These are phyloP conservation scores for Saguinus oedipus DNA, from an alignment of 2,797 vertebrate genomes.

Conservation along the genomic window DNA sequence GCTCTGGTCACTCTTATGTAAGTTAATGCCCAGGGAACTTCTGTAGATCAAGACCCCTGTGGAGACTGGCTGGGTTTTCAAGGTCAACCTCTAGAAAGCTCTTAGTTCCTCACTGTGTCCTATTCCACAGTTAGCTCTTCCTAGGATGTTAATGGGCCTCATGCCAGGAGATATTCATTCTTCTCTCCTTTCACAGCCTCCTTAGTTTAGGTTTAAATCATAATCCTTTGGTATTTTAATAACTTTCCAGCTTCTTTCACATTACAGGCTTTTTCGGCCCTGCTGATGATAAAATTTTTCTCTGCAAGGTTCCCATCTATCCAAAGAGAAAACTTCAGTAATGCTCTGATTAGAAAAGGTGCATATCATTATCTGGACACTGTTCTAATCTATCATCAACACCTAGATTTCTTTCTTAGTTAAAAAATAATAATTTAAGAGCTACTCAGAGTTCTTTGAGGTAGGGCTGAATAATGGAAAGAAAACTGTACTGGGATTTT, in stretches of 20 bases:
- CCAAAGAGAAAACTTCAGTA: neutral
- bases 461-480: neutral
- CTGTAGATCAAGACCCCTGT: neutral
- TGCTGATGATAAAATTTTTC: neutral
- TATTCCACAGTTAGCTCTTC: neutral
- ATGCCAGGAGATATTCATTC: neutral
- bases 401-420: neutral
- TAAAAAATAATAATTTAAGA: neutral
- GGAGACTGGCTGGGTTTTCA: neutral
- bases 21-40: neutral
- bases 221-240: slow-evolving; percentile 16
- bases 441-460: neutral
- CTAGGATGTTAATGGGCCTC: neutral
- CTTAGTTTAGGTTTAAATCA: slow-evolving; percentile 42
- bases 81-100: neutral
- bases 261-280: neutral
- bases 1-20: neutral
- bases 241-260: neutral
- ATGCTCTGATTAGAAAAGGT: slow-evolving; percentile 36
- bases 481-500: neutral
- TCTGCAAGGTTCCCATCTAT: neutral
- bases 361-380: neutral
- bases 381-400: neutral
- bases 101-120: neutral
- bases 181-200: neutral